A percentile compares a stretch with the other conserved stretches of the same genome.
Conservation (phyloP, 2,888 invertebrate species). For the Blastobasis lacticolella region DNA sequence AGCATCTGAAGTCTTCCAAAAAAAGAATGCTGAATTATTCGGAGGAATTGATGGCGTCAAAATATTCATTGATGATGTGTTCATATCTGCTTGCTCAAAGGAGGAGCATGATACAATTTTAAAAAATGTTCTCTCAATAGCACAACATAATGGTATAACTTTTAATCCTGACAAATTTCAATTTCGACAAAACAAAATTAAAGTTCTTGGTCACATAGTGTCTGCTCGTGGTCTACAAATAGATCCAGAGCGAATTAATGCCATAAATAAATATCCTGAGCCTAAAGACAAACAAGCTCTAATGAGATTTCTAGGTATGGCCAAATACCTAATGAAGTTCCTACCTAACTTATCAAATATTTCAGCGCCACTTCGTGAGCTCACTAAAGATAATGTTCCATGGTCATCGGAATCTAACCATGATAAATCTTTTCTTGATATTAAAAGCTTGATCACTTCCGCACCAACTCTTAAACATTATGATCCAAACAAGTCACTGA, state of each 20-base stretch:
- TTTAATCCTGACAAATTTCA: not conserved
- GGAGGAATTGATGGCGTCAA: not conserved
- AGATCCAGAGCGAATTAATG: not conserved
- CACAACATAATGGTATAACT: not conserved
- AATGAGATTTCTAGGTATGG: not conserved
- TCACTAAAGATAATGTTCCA: not conserved
- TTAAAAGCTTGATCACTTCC: not conserved
- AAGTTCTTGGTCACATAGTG: not conserved
- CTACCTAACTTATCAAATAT: not conserved
- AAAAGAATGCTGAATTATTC: not conserved
- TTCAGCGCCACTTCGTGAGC: not conserved
- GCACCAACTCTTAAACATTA: not conserved
- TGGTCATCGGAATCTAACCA: not conserved
- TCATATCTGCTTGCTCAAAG: not conserved
- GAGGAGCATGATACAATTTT: not conserved
- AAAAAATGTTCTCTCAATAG: not conserved
- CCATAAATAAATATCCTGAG: not conserved
- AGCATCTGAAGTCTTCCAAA: conserved; percentile 1
- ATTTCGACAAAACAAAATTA: not conserved
- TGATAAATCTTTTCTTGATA: not conserved
- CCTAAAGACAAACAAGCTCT: not conserved
- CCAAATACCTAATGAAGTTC: not conserved
- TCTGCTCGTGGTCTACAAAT: not conserved
- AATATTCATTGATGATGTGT: conserved; percentile 1
- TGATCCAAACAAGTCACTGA: not conserved